phyloP scores from a whole-genome alignment of 2,888 invertebrate genomes.

The Bellardia pandia region DNA sequence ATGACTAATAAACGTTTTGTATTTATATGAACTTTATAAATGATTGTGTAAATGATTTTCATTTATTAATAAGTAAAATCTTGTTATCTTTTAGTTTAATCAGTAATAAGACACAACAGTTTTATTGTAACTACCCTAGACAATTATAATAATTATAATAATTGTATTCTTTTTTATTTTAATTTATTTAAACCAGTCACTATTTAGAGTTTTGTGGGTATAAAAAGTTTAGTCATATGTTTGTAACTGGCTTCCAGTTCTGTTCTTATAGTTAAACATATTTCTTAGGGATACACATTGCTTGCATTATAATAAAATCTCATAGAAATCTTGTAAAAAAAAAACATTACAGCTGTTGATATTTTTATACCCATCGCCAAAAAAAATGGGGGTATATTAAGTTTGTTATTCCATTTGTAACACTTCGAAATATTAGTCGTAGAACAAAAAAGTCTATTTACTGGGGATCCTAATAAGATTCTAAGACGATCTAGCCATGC shows the following conservation, averaged over 20 bases:
- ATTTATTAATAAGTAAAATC: neutral
- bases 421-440: too few species aligned
- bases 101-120: neutral
- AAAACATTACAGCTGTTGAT: too few species aligned
- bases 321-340: too few species aligned
- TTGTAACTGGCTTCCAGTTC: neutral
- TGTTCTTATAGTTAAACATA: too few species aligned
- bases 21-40: neutral
- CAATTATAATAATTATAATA: slow-evolving; percentile 8
- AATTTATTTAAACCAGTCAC: neutral
- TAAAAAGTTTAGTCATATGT: neutral
- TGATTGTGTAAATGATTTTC: neutral
- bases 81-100: slow-evolving; percentile 14
- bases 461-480: too few species aligned
- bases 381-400: too few species aligned
- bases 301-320: too few species aligned
- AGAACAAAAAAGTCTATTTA: too few species aligned
- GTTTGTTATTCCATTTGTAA: too few species aligned
- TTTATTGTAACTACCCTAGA: neutral
- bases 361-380: too few species aligned
- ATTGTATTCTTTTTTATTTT: neutral
- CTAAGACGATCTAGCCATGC: too few species aligned
- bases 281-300: too few species aligned
- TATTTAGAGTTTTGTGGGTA: neutral
- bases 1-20: slow-evolving; percentile 11